Percentiles rank a stretch among this genome's conserved stretches.
phyloP scores from a whole-genome alignment of 2,113 vertebrate genomes.

The Cottus gobio region DNA sequence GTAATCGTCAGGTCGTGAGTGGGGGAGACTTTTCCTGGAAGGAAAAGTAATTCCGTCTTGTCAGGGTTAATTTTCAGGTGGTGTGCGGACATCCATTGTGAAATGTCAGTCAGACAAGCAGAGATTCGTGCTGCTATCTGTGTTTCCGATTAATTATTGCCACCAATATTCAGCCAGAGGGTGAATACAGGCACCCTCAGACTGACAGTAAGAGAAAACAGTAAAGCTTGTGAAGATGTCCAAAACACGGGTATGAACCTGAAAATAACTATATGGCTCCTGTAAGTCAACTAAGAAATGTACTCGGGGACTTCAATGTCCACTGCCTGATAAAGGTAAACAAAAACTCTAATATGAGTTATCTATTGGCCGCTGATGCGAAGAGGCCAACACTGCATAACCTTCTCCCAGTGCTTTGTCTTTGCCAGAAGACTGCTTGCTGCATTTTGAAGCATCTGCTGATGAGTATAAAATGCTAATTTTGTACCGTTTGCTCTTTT shows the following conservation, averaged over 20 bases:
- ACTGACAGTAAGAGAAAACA: no score
- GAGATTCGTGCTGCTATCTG: no score
- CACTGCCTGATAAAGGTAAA: conserved; percentile 16
- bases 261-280: not conserved
- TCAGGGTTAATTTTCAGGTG: no score
- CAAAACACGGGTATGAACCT: not conserved
- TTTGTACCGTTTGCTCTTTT: not conserved
- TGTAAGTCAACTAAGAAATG: conserved; percentile 9
- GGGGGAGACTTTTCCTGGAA: no score
- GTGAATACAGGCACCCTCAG: not conserved
- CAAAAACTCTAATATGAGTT: conserved; percentile 16
- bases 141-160: no score
- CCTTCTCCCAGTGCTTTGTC: conserved; percentile 15
- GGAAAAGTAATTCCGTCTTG: no score
- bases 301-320: not conserved
- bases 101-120: no score
- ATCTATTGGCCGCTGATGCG: conserved; percentile 18
- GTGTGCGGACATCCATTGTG: no score
- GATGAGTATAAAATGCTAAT: conserved; percentile 14
- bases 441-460: conserved; percentile 44
- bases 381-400: conserved; percentile 34
- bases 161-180: not conserved
- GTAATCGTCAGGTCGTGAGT: no score
- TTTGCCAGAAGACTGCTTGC: conserved; percentile 29
- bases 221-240: no score